phyloP scores from a whole-genome alignment of 2,888 invertebrate species.

The Cristatella mucedo region DNA sequence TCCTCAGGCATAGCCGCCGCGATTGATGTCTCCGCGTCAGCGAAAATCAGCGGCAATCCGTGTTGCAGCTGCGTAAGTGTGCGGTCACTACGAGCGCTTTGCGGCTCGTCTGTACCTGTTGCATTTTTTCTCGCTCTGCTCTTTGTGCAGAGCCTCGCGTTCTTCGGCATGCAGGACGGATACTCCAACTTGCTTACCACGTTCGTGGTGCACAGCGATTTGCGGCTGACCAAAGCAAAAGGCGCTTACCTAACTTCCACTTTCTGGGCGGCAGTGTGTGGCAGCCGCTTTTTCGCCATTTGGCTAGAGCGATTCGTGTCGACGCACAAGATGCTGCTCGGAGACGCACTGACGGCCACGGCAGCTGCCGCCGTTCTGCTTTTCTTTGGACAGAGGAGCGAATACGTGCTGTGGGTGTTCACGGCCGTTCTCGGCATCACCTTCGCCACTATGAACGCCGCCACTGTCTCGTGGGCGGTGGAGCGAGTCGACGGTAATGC shows the following conservation, averaged over 20 bases:
- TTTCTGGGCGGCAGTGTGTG: conserved; percentile 8
- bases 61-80: too few species aligned
- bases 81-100: too few species aligned
- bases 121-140: too few species aligned
- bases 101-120: too few species aligned
- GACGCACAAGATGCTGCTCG: conserved; percentile 1
- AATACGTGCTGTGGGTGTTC: not conserved
- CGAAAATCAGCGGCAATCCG: too few species aligned
- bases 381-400: not conserved
- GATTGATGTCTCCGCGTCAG: too few species aligned
- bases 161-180: conserved; percentile 5
- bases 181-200: conserved; percentile 7
- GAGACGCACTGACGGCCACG: not conserved
- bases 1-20: too few species aligned
- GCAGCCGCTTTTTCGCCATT: not conserved
- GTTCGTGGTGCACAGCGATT: not conserved
- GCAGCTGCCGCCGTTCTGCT: not conserved
- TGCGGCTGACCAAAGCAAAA: not conserved
- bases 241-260: conserved; percentile 4
- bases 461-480: conserved; percentile 2
- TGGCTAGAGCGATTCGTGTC: not conserved
- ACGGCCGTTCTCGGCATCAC: conserved; percentile 1
- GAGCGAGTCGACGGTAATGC: too few species aligned
- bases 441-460: conserved; percentile 1
- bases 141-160: conserved; percentile 2